Conservation (phyloP, 2,113 vertebrate genomes). For the Pleuronectes platessa region DNA sequence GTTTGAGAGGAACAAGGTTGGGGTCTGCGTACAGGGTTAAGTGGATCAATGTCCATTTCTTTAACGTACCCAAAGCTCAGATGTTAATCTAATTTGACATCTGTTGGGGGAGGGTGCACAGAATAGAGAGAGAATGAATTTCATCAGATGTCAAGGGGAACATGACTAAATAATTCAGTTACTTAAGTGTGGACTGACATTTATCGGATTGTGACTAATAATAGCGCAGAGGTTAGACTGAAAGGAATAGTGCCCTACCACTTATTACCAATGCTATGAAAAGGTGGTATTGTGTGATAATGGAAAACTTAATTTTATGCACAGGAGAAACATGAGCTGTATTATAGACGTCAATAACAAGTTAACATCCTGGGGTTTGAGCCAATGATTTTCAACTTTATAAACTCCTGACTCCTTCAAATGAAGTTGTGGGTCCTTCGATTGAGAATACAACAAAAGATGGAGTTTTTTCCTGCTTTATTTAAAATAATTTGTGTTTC, state of each 20-base stretch:
- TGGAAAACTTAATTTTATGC: neutral
- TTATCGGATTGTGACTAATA: slow-evolving; percentile 67
- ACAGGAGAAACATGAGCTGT: neutral
- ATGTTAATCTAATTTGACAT: slow-evolving; percentile 74
- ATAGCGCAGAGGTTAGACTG: slow-evolving; percentile 43
- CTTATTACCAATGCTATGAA: neutral
- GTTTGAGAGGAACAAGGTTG: neutral
- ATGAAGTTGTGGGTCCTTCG: too few relatives aligned
- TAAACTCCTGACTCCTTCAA: too few relatives aligned
- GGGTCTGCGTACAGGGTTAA: slow-evolving; percentile 21
- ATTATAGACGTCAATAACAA: neutral
- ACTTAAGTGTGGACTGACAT: slow-evolving; percentile 70
- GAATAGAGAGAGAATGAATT: slow-evolving; percentile 66
- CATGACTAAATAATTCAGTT: slow-evolving; percentile 72
- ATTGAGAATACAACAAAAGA: too few relatives aligned
- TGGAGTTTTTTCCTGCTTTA: neutral
- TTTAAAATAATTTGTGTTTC: neutral
- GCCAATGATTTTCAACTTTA: too few relatives aligned
- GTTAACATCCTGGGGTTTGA: too few relatives aligned
- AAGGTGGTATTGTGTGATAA: neutral
- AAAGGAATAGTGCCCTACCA: neutral
- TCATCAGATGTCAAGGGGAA: slow-evolving; percentile 65
- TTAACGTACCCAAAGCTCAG: slow-evolving; percentile 48
- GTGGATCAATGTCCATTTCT: slow-evolving; percentile 71
- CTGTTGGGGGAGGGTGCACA: slow-evolving; percentile 45